A percentile compares a stretch with the other conserved stretches of the same genome.
These are phyloP conservation scores for Metallyticus violacea DNA, from an alignment of 2,888 invertebrate genomes.

Conservation along the genomic window DNA sequence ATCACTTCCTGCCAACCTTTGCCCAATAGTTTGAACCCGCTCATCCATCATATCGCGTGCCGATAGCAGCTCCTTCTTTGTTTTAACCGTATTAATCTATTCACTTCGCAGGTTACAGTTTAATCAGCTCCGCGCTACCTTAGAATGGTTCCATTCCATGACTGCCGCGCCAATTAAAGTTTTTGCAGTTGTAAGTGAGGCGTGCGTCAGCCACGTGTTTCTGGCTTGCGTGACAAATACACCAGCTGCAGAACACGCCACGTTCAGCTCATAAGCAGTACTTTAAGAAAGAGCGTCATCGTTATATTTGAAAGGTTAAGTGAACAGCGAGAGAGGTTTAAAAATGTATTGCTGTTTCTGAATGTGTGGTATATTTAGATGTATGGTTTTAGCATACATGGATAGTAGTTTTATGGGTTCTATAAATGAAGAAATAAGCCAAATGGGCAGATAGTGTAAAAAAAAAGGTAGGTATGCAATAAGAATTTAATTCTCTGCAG, in stretches of 20 bases:
- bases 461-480: too few relatives aligned
- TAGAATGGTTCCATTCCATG: not conserved
- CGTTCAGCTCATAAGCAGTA: not conserved
- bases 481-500: too few relatives aligned
- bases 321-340: not conserved
- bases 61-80: not conserved
- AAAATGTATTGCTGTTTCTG: not conserved
- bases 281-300: too few relatives aligned
- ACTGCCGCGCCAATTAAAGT: not conserved
- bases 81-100: not conserved
- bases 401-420: too few relatives aligned
- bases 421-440: too few relatives aligned
- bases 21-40: not conserved
- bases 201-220: not conserved
- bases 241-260: not conserved
- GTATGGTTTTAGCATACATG: too few relatives aligned
- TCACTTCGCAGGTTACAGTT: not conserved
- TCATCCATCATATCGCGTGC: not conserved
- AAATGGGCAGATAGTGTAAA: too few relatives aligned
- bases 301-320: too few relatives aligned
- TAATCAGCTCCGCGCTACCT: not conserved
- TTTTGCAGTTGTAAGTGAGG: not conserved
- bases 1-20: not conserved
- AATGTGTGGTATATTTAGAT: too few relatives aligned
- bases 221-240: not conserved